Percentiles rank a stretch among this genome's conserved stretches.
Evolutionary conservation across 2,113 vertebrate genomes (phyloP).

Genomic region (Rynchops niger): DNA sequence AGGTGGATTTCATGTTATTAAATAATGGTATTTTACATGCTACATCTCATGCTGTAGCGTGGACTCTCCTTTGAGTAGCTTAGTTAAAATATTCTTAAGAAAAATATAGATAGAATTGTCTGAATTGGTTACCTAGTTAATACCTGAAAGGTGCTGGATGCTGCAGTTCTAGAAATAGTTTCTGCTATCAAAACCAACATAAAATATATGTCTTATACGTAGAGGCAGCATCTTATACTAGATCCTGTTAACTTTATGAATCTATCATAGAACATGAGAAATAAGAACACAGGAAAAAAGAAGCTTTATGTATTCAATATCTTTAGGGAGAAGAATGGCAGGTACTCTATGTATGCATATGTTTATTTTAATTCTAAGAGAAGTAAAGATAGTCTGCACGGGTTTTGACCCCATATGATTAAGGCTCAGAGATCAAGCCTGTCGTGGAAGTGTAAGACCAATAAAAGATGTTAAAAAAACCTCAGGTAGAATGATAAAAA

Average conservation of each 20-base stretch:
- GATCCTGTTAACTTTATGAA: not conserved
- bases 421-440: not conserved
- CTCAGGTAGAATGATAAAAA: not conserved
- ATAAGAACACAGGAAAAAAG: not conserved
- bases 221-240: not conserved
- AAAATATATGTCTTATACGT: not conserved
- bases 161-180: not conserved
- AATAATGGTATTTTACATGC: not conserved
- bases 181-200: not conserved
- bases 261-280: not conserved
- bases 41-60: not conserved
- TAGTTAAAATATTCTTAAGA: not conserved
- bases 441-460: not conserved
- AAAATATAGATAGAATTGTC: not conserved
- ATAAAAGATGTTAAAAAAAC: not conserved
- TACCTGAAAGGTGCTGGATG: not conserved
- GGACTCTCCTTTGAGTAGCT: not conserved
- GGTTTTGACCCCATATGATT: not conserved
- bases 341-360: not conserved
- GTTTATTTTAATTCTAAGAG: not conserved
- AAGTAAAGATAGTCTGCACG: not conserved
- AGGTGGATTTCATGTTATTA: not conserved
- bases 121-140: not conserved
- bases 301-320: not conserved
- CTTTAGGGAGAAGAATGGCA: not conserved